A percentile compares a stretch with the other conserved stretches of the same genome.
Evolutionary conservation across 2,888 invertebrate genomes (phyloP).

Genomic region (Acanthococcus lagerstroemiae): DNA sequence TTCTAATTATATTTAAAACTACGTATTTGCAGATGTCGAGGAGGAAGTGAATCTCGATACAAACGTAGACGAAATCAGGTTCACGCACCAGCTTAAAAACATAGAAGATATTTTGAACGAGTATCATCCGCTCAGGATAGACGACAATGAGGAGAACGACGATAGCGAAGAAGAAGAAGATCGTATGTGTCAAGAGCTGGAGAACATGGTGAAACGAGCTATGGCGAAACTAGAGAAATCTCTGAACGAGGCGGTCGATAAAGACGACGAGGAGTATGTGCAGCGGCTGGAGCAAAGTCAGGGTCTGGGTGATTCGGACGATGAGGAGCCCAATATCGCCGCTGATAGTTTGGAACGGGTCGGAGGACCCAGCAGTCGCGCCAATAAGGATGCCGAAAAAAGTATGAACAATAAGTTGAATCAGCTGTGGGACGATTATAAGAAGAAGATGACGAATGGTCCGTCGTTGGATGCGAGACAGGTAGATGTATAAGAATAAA

Average conservation of each 20-base stretch:
- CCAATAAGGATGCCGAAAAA: background rate
- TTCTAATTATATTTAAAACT: background rate
- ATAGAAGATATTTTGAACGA: slow-evolving; percentile 9
- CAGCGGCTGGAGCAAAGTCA: background rate
- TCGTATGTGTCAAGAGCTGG: background rate
- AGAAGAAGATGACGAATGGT: background rate
- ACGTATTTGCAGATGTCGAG: background rate
- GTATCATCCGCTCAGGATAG: slow-evolving; percentile 6
- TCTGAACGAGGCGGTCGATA: background rate
- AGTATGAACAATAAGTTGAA: slow-evolving; percentile 4
- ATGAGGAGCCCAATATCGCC: background rate
- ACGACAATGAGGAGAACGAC: slow-evolving; percentile 2
- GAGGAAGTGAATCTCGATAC: background rate
- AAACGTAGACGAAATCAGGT: background rate
- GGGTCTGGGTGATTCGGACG: background rate
- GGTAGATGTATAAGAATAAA: background rate
- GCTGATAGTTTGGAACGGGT: background rate
- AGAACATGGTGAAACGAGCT: background rate
- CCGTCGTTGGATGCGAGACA: background rate
- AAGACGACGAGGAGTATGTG: background rate
- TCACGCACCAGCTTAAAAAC: background rate
- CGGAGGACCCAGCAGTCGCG: background rate
- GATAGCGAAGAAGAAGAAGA: slow-evolving; percentile 3
- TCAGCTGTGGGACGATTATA: background rate
- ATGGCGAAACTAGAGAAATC: slow-evolving; percentile 8